Percentiles rank a stretch among this genome's conserved stretches.
phyloP scores from a whole-genome alignment of 2,113 vertebrate genomes.

The Micromys minutus region DNA sequence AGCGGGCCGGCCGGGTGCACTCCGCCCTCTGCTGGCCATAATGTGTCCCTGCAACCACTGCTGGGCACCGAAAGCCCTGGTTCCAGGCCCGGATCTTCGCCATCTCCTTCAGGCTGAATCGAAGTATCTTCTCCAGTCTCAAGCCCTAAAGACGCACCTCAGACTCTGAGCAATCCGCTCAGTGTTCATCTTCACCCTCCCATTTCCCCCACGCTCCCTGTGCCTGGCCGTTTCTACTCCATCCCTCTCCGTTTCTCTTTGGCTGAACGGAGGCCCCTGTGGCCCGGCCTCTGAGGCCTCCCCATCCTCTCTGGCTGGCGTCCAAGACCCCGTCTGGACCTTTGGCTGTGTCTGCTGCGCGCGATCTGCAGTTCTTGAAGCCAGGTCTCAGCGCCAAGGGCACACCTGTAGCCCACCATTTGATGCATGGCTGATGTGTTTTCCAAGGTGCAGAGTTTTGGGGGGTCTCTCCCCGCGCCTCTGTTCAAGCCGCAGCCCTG shows the following conservation, averaged over 20 bases:
- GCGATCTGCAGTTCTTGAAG: not conserved
- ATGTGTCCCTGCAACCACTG: not conserved
- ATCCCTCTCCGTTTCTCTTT: not conserved
- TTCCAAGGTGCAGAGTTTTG: not conserved
- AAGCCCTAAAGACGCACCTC: not conserved
- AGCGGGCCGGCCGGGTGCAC: not conserved
- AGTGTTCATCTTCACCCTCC: not conserved
- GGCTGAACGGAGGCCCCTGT: not conserved
- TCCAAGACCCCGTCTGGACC: not conserved
- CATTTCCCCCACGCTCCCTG: not conserved
- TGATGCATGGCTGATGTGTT: not conserved
- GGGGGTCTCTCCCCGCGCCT: accelerated
- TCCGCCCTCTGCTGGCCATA: conserved; percentile 77
- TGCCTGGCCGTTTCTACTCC: not conserved
- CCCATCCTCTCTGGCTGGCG: not conserved
- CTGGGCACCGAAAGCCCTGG: not conserved
- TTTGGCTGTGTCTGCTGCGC: not conserved
- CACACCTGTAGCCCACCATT: not conserved
- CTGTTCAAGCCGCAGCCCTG: not conserved
- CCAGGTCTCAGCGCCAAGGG: not conserved
- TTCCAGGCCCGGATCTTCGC: not conserved
- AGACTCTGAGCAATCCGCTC: not conserved
- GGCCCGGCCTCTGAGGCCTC: not conserved
- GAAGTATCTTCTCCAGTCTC: not conserved
- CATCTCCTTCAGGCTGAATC: not conserved